Evolutionary conservation across 2,113 vertebrate genomes (phyloP), one percentile per base, ranked within the genome.

Genomic region (Leiothrix lutea): DNA sequence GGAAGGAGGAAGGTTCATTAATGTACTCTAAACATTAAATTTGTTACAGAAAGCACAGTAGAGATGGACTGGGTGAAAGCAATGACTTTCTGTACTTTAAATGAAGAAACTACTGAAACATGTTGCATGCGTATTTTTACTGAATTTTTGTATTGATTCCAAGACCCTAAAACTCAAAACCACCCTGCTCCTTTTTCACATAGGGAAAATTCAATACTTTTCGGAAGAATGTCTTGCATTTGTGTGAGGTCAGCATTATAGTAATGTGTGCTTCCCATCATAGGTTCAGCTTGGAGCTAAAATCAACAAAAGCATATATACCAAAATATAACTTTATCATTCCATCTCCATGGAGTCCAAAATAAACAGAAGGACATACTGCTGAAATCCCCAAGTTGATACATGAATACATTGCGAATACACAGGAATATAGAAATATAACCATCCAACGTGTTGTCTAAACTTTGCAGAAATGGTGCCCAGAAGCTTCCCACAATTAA

Each of bases 331-430:
- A 11, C 9, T 91, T 83, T 86, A 85, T 89, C 78, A 67, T 58
- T 83, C 38, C 40, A 53, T 79, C 57, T 79, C 28, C 40, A 60
- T 4, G 17, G 35, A 94, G 15, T 51, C 42, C 64, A 87, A 94
- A 91, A 71, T 79, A 95, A 95, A 81, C 61, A 95, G 45, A 44
- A 72, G 26, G 21, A 17, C 62, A 42, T 35, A 31, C 38, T 84
- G 29, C 56, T 71, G 38, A 89, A 80, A 60, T 28, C 29, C 26
- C 3, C 26, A 80, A 67, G 14, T 19, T 7, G 2, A 80, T 85
- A 65, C 22, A 65, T 16, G 58, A 81, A 80, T 79, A 60, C 4
- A 50, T 21, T 82, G 14, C 26, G 70, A 17, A 74, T 36, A 31
- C 8, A 71, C 21, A 44, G 0, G 0, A 60, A 79, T 64, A 54